phyloP scores from a whole-genome alignment of 1,140 invertebrate genomes.

The Cherax quadricarinatus region DNA sequence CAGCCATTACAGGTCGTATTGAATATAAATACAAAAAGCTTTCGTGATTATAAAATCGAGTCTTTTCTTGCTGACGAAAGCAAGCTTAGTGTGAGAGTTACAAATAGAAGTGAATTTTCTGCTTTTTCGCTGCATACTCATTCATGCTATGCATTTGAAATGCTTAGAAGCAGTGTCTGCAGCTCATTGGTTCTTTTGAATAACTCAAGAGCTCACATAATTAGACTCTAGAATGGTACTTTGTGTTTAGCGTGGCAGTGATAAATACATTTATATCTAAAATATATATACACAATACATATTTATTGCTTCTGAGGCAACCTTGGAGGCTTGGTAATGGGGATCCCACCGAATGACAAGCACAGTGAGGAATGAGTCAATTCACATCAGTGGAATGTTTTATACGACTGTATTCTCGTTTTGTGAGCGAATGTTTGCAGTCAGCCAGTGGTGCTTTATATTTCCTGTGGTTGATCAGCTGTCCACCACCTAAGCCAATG shows the following conservation, averaged over 20 bases:
- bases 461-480: background rate
- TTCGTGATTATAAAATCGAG: background rate
- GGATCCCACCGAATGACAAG: no score
- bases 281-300: constrained; percentile 26
- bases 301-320: constrained; percentile 31
- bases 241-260: constrained; percentile 46
- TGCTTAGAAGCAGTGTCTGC: background rate
- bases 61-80: background rate
- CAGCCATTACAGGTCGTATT: background rate
- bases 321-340: constrained; percentile 4
- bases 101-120: background rate
- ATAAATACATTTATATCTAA: constrained; percentile 15
- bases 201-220: background rate
- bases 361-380: no score
- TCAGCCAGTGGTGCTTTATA: no score
- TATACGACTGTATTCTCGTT: no score
- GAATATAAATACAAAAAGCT: background rate
- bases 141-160: background rate
- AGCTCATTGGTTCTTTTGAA: background rate
- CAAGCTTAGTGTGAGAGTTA: background rate
- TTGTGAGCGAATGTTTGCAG: no score
- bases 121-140: background rate
- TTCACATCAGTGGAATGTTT: no score
- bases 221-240: background rate
- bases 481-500: background rate